These are phyloP conservation scores for Drosophila yooni DNA, from an alignment of 2,888 invertebrate species.

Conservation along the genomic window DNA sequence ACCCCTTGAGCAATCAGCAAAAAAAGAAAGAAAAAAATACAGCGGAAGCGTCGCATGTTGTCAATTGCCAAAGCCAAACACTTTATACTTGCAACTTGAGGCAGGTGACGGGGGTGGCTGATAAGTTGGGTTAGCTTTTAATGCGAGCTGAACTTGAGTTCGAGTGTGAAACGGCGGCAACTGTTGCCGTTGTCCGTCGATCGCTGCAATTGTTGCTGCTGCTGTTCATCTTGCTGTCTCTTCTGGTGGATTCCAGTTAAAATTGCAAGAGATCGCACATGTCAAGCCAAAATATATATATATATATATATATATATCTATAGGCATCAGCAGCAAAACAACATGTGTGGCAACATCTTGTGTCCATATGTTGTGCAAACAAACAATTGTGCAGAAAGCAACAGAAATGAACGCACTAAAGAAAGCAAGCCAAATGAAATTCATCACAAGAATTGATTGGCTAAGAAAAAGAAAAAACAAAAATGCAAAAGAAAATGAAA, in stretches of 20 bases:
- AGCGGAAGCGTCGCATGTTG: constrained; percentile 60
- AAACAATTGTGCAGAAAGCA: constrained; percentile 63
- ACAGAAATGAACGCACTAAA: constrained; percentile 17
- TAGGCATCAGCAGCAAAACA: constrained; percentile 22
- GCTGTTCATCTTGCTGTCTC: constrained; percentile 11
- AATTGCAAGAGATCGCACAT: constrained; percentile 42
- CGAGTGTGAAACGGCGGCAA: constrained; percentile 45
- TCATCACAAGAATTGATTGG: constrained; percentile 59
- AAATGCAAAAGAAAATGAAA: constrained; percentile 3
- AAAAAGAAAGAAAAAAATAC: neutral
- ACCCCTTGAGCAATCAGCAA: neutral
- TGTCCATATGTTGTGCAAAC: constrained; percentile 74
- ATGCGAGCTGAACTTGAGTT: constrained; percentile 63
- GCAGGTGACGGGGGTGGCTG: neutral
- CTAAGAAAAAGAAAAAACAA: constrained; percentile 2
- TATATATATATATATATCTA: constrained; percentile 2
- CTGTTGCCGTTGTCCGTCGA: constrained; percentile 25
- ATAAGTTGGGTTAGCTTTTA: constrained; percentile 15
- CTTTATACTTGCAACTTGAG: constrained; percentile 23
- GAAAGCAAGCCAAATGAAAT: constrained; percentile 47
- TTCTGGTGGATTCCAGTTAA: constrained; percentile 38
- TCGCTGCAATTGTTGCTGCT: constrained; percentile 25
- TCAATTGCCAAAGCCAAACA: constrained; percentile 66
- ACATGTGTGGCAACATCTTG: constrained; percentile 72
- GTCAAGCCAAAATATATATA: constrained; percentile 4